Evolutionary conservation across 2,888 invertebrate species (phyloP), one percentile per base, ranked within the genome.

Genomic region (Nudaria mundana): DNA sequence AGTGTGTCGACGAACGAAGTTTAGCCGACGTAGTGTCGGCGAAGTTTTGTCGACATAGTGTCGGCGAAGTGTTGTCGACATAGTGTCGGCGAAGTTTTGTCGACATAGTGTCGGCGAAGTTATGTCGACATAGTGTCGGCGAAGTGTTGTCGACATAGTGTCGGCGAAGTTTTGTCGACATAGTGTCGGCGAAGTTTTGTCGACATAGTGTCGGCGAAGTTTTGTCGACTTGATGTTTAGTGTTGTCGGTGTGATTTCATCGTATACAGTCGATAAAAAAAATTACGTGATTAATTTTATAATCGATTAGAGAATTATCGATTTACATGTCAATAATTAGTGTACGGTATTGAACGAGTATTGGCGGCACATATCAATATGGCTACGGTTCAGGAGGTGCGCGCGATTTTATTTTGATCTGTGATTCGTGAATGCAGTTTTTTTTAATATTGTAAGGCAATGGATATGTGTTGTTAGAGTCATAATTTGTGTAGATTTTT

Each of bases 361-460:
- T 50, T 41, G 49, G 52, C 50, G 59, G 69, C 80, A 79, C 85
- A 86, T 85, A 84, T 86, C 85, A 84, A 55, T 62, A 47, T 73
- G 62, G 66, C 58, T 61, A 71, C 68, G 72, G 66, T 70, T 63
- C 64, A 64, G 55, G 56, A 58, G 57, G 56, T 59, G 63, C 53
- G 66, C 72, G 73, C 66, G 66, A 50, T 59, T 61, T 56, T 47
- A 52, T 52, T 56, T 74, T 68, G 69, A 77, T 84, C 84, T 85
- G 85, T 86, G 86, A 85, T 85, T 79, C 46, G 63, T 70, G 71
- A 70, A 78, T 74, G 77, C 76, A 75, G 72, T 81, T 78, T 72
- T 63, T 63, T 65, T 60, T 56, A 28, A 55, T 51, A 56, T 46
- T 48, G 42, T 61, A 56, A 59, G 52, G 50, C 63, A 58, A 52